These are phyloP conservation scores for Scomberomorus guttatus DNA, from an alignment of 2,797 vertebrate species.

Conservation along the genomic window DNA sequence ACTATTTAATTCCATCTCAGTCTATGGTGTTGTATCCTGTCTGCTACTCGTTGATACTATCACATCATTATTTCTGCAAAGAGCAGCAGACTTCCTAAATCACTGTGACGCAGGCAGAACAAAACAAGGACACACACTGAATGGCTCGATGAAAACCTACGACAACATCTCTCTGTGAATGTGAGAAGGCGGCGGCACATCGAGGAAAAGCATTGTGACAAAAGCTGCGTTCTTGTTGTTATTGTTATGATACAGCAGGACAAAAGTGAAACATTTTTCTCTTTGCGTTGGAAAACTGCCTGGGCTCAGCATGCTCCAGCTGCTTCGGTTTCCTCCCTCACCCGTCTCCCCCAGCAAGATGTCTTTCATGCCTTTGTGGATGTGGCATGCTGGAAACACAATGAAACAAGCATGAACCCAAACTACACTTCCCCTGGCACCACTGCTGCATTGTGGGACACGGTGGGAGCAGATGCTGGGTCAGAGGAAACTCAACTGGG, in stretches of 20 bases:
- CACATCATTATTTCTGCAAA: slow-evolving; percentile 61
- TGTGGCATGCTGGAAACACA: slow-evolving; percentile 73
- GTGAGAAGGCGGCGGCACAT: slow-evolving; percentile 32
- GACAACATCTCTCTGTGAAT: slow-evolving; percentile 43
- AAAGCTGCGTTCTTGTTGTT: slow-evolving; percentile 48
- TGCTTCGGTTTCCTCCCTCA: slow-evolving; percentile 70
- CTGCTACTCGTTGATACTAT: slow-evolving; percentile 58
- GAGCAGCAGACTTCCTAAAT: slow-evolving; percentile 44
- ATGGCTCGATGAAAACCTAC: slow-evolving; percentile 43
- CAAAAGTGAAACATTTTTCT: slow-evolving; percentile 58
- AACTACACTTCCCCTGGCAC: slow-evolving; percentile 72
- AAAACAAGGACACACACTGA: slow-evolving; percentile 46
- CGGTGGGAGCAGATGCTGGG: slow-evolving; percentile 47
- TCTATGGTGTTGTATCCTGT: slow-evolving; percentile 37
- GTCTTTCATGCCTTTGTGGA: slow-evolving; percentile 80
- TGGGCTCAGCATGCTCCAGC: slow-evolving; percentile 55
- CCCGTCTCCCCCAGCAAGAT: slow-evolving; percentile 46
- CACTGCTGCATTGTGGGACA: slow-evolving; percentile 51
- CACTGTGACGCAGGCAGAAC: slow-evolving; percentile 39
- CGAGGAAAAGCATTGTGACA: slow-evolving; percentile 58
- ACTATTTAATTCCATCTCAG: slow-evolving; percentile 50
- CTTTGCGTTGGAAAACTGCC: slow-evolving; percentile 60
- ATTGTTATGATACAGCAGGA: slow-evolving; percentile 61
- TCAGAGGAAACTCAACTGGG: slow-evolving; percentile 47
- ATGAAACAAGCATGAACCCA: slow-evolving; percentile 57